Evolutionary conservation across 2,113 vertebrate species (phyloP), one percentile per base, ranked within the genome.

Genomic region (Rhineura floridana): DNA sequence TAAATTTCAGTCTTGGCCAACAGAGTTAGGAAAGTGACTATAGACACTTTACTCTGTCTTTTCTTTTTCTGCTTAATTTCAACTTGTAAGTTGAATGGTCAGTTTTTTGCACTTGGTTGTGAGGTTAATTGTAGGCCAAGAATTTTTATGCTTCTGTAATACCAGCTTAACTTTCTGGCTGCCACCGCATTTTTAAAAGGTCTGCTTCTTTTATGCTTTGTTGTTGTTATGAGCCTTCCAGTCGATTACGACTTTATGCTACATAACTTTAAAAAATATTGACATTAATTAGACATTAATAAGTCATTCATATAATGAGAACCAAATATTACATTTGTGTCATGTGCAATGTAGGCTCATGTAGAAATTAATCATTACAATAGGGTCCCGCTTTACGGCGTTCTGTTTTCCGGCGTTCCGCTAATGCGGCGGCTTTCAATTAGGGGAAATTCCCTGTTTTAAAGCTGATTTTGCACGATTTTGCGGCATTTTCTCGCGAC

Each of bases 261-360:
- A 95, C 91, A 94, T 96, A 97, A 97, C 96, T 97, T 97, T 95
- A 89, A 55, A 88, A 93, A 91, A 90, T 77, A 92, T 96, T 95
- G 85, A 91, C 78, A 95, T 96, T 97, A 98, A 96, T 98, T 98
- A 97, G 96, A 96, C 95, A 95, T 97, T 98, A 98, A 97, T 98
- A 97, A 98, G 96, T 96, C 96, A 96, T 88, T 91, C 91, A 95
- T 96, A 96, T 97, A 97, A 98, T 93, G 94, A 97, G 96, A 97
- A 96, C 90, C 96, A 97, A 98, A 94, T 95, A 94, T 95, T 88
- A 97, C 91, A 92, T 97, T 97, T 95, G 93, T 96, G 96, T 93
- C 94, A 79, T 96, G 94, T 96, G 97, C 91, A 93, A 95, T 92
- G 87, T 93, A 94, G 91, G 81, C 91, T 83, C 86, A 30, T 73